phyloP scores from a whole-genome alignment of 2,797 vertebrate species.

The Epinephelus awoara region DNA sequence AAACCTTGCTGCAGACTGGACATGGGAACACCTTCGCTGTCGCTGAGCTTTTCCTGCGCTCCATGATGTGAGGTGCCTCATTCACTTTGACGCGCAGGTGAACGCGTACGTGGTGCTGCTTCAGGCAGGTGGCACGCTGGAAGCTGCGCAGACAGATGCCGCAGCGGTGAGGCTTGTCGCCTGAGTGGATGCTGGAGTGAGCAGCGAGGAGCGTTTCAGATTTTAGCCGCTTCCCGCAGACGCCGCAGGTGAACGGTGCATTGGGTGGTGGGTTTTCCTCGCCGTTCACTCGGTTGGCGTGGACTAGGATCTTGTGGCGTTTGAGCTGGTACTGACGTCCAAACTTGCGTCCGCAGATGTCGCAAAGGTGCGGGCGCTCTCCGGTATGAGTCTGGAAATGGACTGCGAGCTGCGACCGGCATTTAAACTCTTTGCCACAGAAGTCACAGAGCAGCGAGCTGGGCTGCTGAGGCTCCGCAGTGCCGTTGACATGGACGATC shows the following conservation, averaged over 20 bases:
- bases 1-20: constrained; percentile 54
- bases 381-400: constrained; percentile 75
- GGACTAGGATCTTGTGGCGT: constrained; percentile 70
- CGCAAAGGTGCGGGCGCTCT: constrained; percentile 77
- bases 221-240: constrained; percentile 68
- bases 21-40: constrained; percentile 44
- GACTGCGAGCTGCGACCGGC: constrained; percentile 70
- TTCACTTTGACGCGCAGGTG: constrained; percentile 42
- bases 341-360: constrained; percentile 77
- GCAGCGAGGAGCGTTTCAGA: constrained; percentile 42
- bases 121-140: constrained; percentile 60
- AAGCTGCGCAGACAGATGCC: constrained; percentile 67
- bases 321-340: constrained; percentile 70
- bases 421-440: constrained; percentile 75
- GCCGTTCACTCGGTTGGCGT: background rate
- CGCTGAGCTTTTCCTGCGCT: fast-evolving
- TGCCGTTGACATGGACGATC: constrained; percentile 51
- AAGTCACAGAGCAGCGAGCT: constrained; percentile 72
- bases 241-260: background rate
- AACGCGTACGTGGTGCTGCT: constrained; percentile 66
- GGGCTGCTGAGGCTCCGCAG: fast-evolving
- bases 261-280: background rate
- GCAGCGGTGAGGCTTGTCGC: constrained; percentile 63
- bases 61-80: fast-evolving
- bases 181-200: constrained; percentile 53